These are phyloP conservation scores for Silurus asotus DNA, from an alignment of 2,113 vertebrate genomes.

Conservation along the genomic window DNA sequence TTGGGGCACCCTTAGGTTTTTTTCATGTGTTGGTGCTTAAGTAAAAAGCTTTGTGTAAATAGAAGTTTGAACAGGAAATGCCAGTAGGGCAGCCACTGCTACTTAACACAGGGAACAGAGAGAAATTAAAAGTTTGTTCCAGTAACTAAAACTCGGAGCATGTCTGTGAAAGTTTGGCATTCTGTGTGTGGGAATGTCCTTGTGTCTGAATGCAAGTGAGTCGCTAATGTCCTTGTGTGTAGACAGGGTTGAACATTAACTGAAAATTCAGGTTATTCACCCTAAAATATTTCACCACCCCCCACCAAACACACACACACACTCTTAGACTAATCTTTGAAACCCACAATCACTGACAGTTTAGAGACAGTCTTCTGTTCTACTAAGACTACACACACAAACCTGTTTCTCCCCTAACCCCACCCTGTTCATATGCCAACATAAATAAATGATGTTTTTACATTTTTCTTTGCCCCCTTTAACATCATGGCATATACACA, in stretches of 20 bases:
- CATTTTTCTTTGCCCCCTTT: background rate
- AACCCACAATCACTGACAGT: background rate
- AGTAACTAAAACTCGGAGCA: background rate
- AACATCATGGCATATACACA: background rate
- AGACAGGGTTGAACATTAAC: slow-evolving; percentile 49
- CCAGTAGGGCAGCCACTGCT: background rate
- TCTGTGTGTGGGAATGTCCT: slow-evolving; percentile 41
- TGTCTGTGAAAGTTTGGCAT: background rate
- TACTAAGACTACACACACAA: slow-evolving; percentile 15
- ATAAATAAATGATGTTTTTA: background rate
- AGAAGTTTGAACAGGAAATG: slow-evolving; percentile 27
- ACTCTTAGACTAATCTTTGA: background rate
- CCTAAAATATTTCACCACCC: slow-evolving; percentile 30
- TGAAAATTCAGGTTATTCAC: slow-evolving; percentile 30
- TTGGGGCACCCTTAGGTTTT: background rate
- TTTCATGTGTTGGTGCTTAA: background rate
- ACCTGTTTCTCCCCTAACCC: slow-evolving; percentile 11
- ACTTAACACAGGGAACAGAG: background rate
- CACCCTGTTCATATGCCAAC: background rate
- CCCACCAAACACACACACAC: background rate
- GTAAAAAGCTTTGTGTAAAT: background rate
- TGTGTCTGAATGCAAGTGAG: background rate
- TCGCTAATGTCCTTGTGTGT: slow-evolving; percentile 10
- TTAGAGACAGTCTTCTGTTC: background rate
- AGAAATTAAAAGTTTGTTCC: background rate